Conservation (phyloP, 2,888 invertebrate genomes). For the Mythimna albipuncta region DNA sequence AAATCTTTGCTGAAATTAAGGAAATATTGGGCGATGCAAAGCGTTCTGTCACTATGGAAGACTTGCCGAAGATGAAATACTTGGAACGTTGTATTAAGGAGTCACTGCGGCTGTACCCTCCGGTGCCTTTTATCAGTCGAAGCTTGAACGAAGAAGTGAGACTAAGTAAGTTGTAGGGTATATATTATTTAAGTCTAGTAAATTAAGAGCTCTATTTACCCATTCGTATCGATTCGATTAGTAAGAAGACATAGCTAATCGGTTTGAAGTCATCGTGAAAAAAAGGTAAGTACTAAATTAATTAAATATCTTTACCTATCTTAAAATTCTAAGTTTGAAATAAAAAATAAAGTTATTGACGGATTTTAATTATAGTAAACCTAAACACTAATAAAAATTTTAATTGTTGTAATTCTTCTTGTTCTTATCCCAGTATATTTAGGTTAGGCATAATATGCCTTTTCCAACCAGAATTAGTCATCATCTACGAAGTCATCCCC, state of each 20-base stretch:
- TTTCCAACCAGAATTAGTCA: background rate
- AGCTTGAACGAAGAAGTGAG: constrained; percentile 89
- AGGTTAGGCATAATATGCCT: too few species aligned
- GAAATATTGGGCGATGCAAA: constrained; percentile 92
- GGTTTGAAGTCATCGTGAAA: too few species aligned
- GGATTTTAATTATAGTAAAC: too few species aligned
- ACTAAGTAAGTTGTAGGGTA: constrained; percentile 84
- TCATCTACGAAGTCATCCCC: too few species aligned
- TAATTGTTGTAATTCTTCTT: background rate
- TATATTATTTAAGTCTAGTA: too few species aligned
- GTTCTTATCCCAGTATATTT: background rate
- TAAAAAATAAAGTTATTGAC: too few species aligned
- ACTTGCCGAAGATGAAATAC: constrained; percentile 91
- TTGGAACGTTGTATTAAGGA: constrained; percentile 93
- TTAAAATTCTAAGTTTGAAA: too few species aligned
- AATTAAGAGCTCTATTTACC: too few species aligned
- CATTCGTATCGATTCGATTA: too few species aligned
- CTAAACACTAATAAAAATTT: background rate
- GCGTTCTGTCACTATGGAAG: constrained; percentile 91
- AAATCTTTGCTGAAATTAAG: constrained; percentile 91
- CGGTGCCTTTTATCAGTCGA: constrained; percentile 92
- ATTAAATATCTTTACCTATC: too few species aligned
- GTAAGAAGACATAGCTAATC: too few species aligned
- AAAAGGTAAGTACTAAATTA: too few species aligned
- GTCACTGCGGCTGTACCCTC: constrained; percentile 92